phyloP scores from a whole-genome alignment of 2,113 vertebrate species.

The Camelus dromedarius region DNA sequence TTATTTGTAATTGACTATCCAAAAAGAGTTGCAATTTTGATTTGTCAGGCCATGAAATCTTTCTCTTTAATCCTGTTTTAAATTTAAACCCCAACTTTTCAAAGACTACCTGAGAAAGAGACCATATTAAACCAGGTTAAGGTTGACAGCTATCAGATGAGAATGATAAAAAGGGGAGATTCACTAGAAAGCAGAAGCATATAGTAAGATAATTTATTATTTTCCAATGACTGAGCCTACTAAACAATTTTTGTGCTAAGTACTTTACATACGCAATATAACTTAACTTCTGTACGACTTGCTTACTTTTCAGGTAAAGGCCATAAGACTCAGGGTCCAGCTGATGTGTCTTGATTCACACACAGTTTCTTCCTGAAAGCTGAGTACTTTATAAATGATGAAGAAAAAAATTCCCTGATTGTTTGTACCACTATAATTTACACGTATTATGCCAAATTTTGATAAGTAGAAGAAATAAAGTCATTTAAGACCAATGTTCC shows the following conservation, averaged over 20 bases:
- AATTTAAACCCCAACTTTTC: not conserved
- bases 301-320: not conserved
- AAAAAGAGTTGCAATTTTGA: not conserved
- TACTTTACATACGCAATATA: not conserved
- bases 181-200: not conserved
- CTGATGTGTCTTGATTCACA: not conserved
- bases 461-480: not conserved
- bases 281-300: not conserved
- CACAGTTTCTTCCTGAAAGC: not conserved
- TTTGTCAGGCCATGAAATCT: not conserved
- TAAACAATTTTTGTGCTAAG: not conserved
- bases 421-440: not conserved
- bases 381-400: not conserved
- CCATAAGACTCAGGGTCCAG: not conserved
- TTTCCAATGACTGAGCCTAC: not conserved
- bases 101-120: not conserved
- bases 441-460: not conserved
- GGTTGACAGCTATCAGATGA: not conserved
- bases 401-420: not conserved
- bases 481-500: not conserved
- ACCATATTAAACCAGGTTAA: not conserved
- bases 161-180: not conserved
- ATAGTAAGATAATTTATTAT: not conserved
- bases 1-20: not conserved
- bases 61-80: not conserved